phyloP scores from a whole-genome alignment of 2,888 invertebrate genomes.

The Idaea dimidiata region DNA sequence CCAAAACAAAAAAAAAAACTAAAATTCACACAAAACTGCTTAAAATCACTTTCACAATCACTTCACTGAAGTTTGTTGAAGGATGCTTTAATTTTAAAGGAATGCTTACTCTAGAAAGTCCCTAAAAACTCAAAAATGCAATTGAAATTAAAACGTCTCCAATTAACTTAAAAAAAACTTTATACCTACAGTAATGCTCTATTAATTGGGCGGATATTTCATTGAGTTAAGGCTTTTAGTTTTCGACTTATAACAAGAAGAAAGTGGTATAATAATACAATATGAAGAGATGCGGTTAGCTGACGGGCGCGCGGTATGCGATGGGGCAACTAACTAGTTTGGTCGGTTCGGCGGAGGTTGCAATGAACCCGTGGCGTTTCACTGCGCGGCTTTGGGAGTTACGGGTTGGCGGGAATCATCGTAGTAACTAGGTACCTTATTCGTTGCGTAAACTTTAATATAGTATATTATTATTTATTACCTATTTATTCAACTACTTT shows the following conservation, averaged over 20 bases:
- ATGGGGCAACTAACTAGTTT: constrained; percentile 38
- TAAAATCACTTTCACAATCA: neutral
- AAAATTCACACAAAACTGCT: neutral
- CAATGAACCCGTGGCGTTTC: constrained; percentile 17
- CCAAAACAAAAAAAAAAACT: neutral
- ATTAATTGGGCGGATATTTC: neutral
- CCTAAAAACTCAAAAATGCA: neutral
- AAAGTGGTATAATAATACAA: neutral
- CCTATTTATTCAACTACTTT: too few species aligned
- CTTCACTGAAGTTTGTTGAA: neutral
- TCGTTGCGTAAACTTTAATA: too few species aligned
- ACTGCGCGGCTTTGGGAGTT: neutral
- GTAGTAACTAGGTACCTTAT: too few species aligned
- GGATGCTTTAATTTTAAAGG: too few species aligned
- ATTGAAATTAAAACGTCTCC: neutral
- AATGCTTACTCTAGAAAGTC: neutral
- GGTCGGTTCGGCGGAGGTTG: constrained; percentile 19
- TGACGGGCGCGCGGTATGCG: constrained; percentile 28
- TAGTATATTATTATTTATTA: too few species aligned
- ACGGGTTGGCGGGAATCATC: neutral
- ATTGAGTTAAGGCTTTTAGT: neutral
- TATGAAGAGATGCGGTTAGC: neutral
- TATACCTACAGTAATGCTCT: neutral
- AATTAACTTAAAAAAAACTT: too few species aligned
- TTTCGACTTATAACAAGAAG: neutral